A percentile compares a stretch with the other conserved stretches of the same genome.
These are phyloP conservation scores for Notiomystis cincta DNA, from an alignment of 2,113 vertebrate genomes.

Conservation along the genomic window DNA sequence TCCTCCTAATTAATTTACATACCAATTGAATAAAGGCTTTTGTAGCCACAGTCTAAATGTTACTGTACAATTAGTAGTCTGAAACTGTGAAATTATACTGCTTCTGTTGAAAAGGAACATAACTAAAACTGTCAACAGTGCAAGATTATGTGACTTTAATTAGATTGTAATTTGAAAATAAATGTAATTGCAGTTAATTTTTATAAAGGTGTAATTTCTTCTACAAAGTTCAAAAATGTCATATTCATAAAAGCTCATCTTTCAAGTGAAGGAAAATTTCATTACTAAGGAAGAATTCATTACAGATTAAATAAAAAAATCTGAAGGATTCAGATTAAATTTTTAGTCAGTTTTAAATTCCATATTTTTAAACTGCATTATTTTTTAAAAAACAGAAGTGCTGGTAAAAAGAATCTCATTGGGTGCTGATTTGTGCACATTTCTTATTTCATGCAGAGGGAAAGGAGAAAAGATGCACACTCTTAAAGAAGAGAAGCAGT, in stretches of 20 bases:
- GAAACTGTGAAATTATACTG: constrained; percentile 15
- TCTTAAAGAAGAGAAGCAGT: not conserved
- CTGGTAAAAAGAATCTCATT: not conserved
- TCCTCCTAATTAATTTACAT: constrained; percentile 46
- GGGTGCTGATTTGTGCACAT: not conserved
- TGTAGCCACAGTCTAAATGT: not conserved
- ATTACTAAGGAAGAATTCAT: not conserved
- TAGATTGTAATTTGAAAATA: constrained; percentile 31
- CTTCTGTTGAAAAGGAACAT: constrained; percentile 14
- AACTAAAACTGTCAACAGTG: constrained; percentile 15
- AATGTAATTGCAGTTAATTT: constrained; percentile 25
- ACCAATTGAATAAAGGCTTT: not conserved
- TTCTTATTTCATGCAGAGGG: not conserved
- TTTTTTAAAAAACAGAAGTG: not conserved
- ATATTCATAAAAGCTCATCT: not conserved
- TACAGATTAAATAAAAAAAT: not conserved
- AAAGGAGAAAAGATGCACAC: not conserved
- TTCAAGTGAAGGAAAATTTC: not conserved
- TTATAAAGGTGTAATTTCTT: constrained; percentile 17
- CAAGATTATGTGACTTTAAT: constrained; percentile 34
- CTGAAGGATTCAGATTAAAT: not conserved
- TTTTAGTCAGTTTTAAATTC: not conserved
- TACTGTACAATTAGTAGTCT: constrained; percentile 6
- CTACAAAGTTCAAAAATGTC: not conserved
- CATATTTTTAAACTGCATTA: not conserved